Percentiles rank a stretch among this genome's conserved stretches.
Evolutionary conservation across 2,888 invertebrate species (phyloP).

Genomic region (Onchidella celtica): DNA sequence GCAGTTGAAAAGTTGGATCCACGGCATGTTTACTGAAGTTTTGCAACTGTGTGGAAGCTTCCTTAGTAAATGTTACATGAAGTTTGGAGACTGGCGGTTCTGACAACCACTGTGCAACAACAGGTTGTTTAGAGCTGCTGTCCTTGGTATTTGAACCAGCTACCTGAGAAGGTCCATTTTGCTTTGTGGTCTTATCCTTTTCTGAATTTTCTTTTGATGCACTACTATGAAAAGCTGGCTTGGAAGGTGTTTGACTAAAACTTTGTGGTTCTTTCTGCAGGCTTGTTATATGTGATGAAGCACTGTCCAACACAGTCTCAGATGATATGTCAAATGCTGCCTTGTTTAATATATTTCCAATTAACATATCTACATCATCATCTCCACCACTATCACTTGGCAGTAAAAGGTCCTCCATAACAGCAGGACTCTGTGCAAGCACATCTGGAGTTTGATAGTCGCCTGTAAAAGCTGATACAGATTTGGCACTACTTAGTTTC

Average conservation of each 20-base stretch:
- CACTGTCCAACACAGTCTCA: neutral
- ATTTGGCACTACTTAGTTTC: neutral
- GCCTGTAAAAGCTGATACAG: neutral
- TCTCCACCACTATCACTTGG: neutral
- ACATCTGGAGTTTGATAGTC: neutral
- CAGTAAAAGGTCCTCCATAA: neutral
- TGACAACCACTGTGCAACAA: constrained; percentile 73
- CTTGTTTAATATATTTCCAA: constrained; percentile 9
- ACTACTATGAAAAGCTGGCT: neutral
- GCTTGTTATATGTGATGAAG: neutral
- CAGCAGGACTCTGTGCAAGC: too few species aligned
- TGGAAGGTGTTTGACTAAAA: neutral
- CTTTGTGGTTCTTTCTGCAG: neutral
- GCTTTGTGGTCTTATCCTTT: neutral
- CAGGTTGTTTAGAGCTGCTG: too few species aligned
- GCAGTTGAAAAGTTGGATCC: constrained; percentile 71
- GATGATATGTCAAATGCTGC: constrained; percentile 7
- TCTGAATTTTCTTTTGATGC: too few species aligned
- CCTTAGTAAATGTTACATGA: constrained; percentile 66
- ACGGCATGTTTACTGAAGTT: constrained; percentile 55
- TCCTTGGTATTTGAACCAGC: neutral
- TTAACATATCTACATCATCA: neutral
- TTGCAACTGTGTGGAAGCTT: constrained; percentile 63
- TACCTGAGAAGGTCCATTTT: neutral
- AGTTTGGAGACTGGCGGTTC: constrained; percentile 66